Base-by-base conservation (phyloP, 2,888 invertebrate genomes). In the Patella ulyssiponensis region DNA sequence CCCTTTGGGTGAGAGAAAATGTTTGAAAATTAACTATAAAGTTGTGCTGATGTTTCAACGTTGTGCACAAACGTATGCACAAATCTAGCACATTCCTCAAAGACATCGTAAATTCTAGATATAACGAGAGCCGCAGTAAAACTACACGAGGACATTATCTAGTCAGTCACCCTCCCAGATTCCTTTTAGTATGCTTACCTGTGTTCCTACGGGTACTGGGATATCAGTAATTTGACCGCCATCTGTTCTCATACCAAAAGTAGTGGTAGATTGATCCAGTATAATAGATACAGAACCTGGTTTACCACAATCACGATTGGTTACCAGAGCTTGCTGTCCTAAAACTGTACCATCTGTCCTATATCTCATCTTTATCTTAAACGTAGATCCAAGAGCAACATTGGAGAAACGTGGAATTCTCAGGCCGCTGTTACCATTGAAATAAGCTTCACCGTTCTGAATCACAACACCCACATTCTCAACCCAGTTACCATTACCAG, bases 341-440 rank as follows among this genome's bases (percentile, higher is more conserved):
- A 12, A 12, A 64, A 23, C 64, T 23, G 64, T 23, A 64, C 64
- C 64, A 17, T 64, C 64, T 23, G 23, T 23, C 51, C 76, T 80
- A 71, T 84, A 88, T 20, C 84, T 85, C 23, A 85, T 77, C 52
- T 83, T 83, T 14, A 88, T 84, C 17, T 84, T 80, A 27, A 88
- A 76, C 1, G 85, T 85, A n/a, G 76, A 79, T 4, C 85, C 86
- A 58, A 85, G 81, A n/a, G 82, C 83, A 15, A 83, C 75, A 71
- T 87, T 88, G 72, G 86, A 83, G 76, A 88, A 88, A 14, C 86
- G 78, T 2, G 85, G 87, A 9, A 88, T 86, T 11, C 84, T 78
- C 20, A 88, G 78, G 69, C 83, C 74, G 71, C 85, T 82, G 17
- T 82, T 82, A 15, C 88, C 88, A 75, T 87, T 80, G 54, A 88